Percentiles rank a stretch among this genome's conserved stretches.
Conservation (phyloP, 2,888 invertebrate species). For the Odontomyia ornata region DNA sequence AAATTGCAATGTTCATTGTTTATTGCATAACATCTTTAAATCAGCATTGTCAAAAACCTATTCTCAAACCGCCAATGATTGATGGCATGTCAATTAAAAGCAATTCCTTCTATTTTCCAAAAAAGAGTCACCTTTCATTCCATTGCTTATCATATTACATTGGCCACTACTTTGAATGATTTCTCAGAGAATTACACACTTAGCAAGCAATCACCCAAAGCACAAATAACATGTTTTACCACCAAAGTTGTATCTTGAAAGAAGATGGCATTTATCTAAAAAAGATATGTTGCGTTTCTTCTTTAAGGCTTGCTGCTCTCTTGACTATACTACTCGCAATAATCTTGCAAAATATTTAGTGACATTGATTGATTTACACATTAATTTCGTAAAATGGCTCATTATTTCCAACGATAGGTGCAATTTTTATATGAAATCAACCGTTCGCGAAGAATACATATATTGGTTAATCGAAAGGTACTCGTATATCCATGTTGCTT, state of each 20-base stretch:
- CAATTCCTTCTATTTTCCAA: neutral
- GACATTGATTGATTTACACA: slow-evolving; percentile 7
- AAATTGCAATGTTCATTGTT: neutral
- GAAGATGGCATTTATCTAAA: no score
- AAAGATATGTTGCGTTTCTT: no score
- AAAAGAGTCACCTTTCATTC: neutral
- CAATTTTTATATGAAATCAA: neutral
- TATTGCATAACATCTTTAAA: neutral
- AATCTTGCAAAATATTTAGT: neutral
- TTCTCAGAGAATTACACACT: no score
- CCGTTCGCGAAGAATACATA: no score
- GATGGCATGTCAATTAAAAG: neutral
- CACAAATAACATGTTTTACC: no score
- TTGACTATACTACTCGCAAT: no score
- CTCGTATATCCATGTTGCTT: no score
- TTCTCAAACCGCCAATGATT: neutral
- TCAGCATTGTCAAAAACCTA: neutral
- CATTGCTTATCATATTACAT: neutral
- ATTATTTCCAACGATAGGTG: neutral
- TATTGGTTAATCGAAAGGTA: no score
- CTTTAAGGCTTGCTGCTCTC: no score
- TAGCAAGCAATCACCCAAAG: no score
- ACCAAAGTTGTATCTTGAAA: no score
- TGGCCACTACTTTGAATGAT: neutral
- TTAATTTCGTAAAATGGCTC: neutral